Conservation (phyloP, 2,888 invertebrate species). For the Drosophila nr. perissopoda region DNA sequence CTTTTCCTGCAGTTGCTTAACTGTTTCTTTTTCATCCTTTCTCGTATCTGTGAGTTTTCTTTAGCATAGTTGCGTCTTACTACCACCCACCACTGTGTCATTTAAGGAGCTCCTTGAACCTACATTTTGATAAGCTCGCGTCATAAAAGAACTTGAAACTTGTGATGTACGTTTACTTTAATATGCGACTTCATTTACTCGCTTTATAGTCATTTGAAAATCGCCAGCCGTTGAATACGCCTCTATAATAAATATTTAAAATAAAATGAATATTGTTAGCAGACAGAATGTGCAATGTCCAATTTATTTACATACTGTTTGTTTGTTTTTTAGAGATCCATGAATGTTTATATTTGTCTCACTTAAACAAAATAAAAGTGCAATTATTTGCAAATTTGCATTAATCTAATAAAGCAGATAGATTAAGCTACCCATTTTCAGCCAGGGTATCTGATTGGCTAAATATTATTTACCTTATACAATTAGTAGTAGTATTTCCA, state of each 20-base stretch:
- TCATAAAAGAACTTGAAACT: conserved; percentile 20
- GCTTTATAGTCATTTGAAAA: not conserved
- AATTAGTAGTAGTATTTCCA: not conserved
- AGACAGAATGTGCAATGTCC: not conserved
- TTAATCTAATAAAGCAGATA: not conserved
- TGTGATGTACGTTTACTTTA: conserved; percentile 10
- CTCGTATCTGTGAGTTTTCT: conserved; percentile 1
- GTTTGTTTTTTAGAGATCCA: too few relatives aligned
- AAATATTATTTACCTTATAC: not conserved
- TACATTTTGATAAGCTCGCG: conserved; percentile 3
- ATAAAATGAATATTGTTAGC: not conserved
- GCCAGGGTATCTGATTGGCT: not conserved
- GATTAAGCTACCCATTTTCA: not conserved
- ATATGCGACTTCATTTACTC: not conserved
- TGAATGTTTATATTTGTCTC: not conserved
- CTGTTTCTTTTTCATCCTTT: conserved; percentile 21
- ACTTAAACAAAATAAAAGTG: not conserved
- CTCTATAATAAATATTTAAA: not conserved
- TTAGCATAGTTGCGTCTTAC: conserved; percentile 13
- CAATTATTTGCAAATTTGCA: not conserved
- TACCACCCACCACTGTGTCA: conserved; percentile 7
- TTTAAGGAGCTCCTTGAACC: conserved; percentile 19
- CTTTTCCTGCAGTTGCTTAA: conserved; percentile 54
- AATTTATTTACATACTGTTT: not conserved
- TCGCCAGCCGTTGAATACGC: not conserved